These are phyloP conservation scores for Oreohelix idahoensis DNA, from an alignment of 1,140 invertebrate genomes.

Conservation along the genomic window DNA sequence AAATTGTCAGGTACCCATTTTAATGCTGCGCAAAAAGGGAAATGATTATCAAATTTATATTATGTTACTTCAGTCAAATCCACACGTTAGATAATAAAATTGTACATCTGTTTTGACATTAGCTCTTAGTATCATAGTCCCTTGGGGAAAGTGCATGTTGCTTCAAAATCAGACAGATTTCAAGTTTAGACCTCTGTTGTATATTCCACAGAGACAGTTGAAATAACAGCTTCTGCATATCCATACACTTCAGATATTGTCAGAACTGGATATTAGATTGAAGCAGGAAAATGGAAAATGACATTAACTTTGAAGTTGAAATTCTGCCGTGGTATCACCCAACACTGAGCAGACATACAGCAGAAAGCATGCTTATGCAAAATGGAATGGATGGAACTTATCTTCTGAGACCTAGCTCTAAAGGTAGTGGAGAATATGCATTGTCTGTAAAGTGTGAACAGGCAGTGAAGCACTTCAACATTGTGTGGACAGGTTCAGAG, in stretches of 20 bases:
- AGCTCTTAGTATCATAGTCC: too few relatives aligned
- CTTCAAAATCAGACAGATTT: too few relatives aligned
- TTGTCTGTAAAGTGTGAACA: slow-evolving; percentile 68
- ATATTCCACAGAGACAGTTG: too few relatives aligned
- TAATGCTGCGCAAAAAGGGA: too few relatives aligned
- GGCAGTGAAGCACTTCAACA: slow-evolving; percentile 67
- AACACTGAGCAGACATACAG: slow-evolving; percentile 60
- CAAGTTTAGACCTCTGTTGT: too few relatives aligned
- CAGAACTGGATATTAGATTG: background rate
- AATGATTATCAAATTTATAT: too few relatives aligned
- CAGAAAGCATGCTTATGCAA: slow-evolving; percentile 67
- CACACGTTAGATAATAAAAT: too few relatives aligned
- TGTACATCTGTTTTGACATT: too few relatives aligned
- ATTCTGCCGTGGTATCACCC: slow-evolving; percentile 63
- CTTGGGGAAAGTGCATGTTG: too few relatives aligned
- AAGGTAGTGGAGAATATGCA: slow-evolving; percentile 61
- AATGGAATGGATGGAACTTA: slow-evolving; percentile 68
- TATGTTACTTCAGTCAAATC: too few relatives aligned
- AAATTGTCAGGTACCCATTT: too few relatives aligned
- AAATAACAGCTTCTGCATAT: background rate
- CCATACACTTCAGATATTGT: background rate
- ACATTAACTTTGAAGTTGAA: slow-evolving; percentile 40
- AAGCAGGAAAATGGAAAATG: slow-evolving; percentile 6
- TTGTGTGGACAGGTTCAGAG: slow-evolving; percentile 53
- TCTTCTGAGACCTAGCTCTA: slow-evolving; percentile 64